A percentile compares a stretch with the other conserved stretches of the same genome.
phyloP scores from a whole-genome alignment of 2,113 vertebrate genomes.

The Corythaeola cristata region DNA sequence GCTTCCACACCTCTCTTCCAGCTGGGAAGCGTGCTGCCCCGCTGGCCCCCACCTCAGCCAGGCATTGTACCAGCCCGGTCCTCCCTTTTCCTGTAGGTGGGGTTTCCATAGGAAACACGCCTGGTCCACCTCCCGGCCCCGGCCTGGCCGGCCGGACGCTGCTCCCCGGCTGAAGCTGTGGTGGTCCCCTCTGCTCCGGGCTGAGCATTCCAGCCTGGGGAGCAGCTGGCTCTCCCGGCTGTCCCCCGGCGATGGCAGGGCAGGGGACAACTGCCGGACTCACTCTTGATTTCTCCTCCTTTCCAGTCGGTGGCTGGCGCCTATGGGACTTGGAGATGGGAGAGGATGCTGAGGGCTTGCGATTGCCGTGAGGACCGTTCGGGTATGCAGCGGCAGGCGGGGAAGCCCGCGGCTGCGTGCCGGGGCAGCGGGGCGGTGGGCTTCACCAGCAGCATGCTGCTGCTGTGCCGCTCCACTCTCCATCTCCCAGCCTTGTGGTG shows the following conservation, averaged over 20 bases:
- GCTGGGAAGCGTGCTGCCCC: not conserved
- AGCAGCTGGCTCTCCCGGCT: not conserved
- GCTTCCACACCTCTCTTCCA: not conserved
- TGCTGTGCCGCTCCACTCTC: conserved; percentile 53
- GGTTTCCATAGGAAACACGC: conserved; percentile 81
- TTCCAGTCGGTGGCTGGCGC: not conserved
- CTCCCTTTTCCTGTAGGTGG: conserved; percentile 86
- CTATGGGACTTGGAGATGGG: not conserved
- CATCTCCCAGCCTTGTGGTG: conserved; percentile 63
- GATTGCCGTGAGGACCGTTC: not conserved
- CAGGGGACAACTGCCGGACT: not conserved
- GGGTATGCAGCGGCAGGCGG: not conserved
- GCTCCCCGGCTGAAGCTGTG: conserved; percentile 5
- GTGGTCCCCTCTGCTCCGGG: not conserved
- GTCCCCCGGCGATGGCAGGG: not conserved
- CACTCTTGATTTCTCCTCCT: not conserved
- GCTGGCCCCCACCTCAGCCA: not conserved
- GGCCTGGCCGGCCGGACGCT: conserved; percentile 46
- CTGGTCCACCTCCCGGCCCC: conserved; percentile 61
- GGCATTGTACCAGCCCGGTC: conserved; percentile 57
- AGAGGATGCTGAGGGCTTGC: not conserved
- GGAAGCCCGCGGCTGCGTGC: not conserved
- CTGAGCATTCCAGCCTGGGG: not conserved
- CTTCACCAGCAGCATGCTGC: not conserved
- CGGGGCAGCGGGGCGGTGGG: not conserved